phyloP scores from a whole-genome alignment of 2,888 invertebrate genomes.

The Acronicta leporina region DNA sequence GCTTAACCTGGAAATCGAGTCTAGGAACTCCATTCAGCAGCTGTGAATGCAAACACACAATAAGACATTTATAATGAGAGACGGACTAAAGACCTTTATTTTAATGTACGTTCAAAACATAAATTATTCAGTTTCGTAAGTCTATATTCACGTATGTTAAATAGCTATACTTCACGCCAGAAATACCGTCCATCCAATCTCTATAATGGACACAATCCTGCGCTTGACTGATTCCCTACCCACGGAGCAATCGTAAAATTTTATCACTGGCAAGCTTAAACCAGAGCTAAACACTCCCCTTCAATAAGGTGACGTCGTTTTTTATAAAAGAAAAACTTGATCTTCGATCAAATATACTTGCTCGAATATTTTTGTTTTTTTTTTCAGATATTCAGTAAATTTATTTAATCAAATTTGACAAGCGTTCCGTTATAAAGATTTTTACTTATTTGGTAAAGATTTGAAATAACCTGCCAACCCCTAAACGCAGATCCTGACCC shows the following conservation, averaged over 20 bases:
- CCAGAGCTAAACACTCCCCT: slow-evolving; percentile 58
- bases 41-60: no score
- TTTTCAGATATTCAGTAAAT: no score
- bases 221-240: slow-evolving; percentile 67
- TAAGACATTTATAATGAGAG: no score
- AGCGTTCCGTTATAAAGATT: no score
- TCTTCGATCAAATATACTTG: not conserved
- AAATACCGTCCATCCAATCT: slow-evolving; percentile 44
- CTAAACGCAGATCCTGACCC: no score
- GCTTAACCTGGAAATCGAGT: no score
- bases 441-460: no score
- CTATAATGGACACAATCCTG: slow-evolving; percentile 64
- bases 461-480: no score
- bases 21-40: no score
- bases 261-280: slow-evolving; percentile 69
- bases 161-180: slow-evolving; percentile 19
- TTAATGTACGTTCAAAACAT: not conserved
- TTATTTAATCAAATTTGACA: no score
- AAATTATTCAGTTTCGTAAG: not conserved
- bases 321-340: slow-evolving; percentile 39
- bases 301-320: slow-evolving; percentile 50
- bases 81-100: not conserved
- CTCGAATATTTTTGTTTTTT: no score
- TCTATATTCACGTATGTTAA: slow-evolving; percentile 1
- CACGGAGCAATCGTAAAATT: slow-evolving; percentile 75